Evolutionary conservation across 2,113 vertebrate genomes (phyloP).

Genomic region (Neogobius melanostomus): DNA sequence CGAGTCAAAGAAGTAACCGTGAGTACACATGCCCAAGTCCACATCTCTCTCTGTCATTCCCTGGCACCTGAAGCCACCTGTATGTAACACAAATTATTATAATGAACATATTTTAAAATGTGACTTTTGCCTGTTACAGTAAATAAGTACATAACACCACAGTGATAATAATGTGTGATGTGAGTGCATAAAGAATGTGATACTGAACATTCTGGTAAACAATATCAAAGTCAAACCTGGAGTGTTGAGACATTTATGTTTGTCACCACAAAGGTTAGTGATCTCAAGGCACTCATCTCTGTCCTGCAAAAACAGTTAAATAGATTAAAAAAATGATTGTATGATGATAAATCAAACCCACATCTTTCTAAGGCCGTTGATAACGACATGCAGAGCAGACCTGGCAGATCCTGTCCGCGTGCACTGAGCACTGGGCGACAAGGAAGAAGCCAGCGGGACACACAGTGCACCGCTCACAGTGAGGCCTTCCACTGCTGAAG

Average conservation of each 20-base stretch:
- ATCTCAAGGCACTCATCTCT: conserved; percentile 86
- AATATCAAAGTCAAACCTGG: conserved; percentile 68
- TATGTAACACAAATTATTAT: background rate
- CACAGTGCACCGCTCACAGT: conserved; percentile 83
- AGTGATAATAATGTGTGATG: too few species aligned
- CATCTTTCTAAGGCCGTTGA: background rate
- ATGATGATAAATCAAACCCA: background rate
- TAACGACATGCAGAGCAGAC: conserved; percentile 49
- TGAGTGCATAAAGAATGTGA: background rate
- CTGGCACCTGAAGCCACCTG: conserved; percentile 88
- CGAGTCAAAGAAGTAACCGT: conserved; percentile 82
- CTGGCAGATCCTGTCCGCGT: conserved; percentile 86
- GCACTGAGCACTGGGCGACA: conserved; percentile 82
- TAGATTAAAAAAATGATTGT: background rate
- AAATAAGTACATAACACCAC: too few species aligned
- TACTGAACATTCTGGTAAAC: background rate
- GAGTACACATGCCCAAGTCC: conserved; percentile 77
- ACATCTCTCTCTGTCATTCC: conserved; percentile 80
- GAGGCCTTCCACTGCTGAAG: conserved; percentile 79
- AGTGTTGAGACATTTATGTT: conserved; percentile 85
- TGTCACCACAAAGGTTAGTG: conserved; percentile 78
- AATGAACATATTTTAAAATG: background rate
- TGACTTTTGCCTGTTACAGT: too few species aligned
- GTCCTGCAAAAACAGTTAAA: conserved; percentile 75
- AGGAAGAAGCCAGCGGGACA: conserved; percentile 87